Percentiles rank a stretch among this genome's conserved stretches.
Conservation (phyloP, 2,888 invertebrate genomes). For the Eupithecia inturbata region DNA sequence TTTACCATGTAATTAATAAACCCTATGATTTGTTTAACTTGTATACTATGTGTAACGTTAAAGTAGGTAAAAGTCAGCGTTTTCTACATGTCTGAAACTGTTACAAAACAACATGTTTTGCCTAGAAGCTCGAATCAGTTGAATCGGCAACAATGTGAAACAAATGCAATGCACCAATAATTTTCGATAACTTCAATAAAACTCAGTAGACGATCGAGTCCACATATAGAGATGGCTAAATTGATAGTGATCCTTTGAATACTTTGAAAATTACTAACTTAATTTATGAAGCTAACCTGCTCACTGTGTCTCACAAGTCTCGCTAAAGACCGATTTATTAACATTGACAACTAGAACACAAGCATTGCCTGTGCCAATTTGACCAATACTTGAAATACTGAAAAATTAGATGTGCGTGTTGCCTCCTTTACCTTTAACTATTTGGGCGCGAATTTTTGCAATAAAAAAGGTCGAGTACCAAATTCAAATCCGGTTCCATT, state of each 20-base stretch:
- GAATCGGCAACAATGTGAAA: neutral
- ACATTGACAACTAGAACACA: neutral
- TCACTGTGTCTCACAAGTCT: neutral
- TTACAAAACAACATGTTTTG: conserved; percentile 1
- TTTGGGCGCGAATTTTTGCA: neutral
- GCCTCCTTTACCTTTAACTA: neutral
- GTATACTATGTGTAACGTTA: neutral
- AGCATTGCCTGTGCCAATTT: neutral
- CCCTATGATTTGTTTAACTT: neutral
- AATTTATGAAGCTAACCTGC: neutral
- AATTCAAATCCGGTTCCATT: conserved; percentile 12
- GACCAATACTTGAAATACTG: neutral
- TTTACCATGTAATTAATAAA: neutral
- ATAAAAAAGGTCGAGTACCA: neutral
- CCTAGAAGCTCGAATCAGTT: neutral
- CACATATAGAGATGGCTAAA: neutral
- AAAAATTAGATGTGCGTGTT: neutral
- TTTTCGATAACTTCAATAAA: neutral
- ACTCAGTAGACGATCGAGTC: neutral
- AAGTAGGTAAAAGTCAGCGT: neutral
- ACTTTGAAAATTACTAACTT: neutral
- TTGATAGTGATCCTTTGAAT: neutral
- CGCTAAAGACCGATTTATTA: neutral
- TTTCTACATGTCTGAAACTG: neutral
- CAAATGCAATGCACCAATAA: neutral